These are phyloP conservation scores for Poliocrania exsul DNA, from an alignment of 2,797 vertebrate genomes.

Conservation along the genomic window DNA sequence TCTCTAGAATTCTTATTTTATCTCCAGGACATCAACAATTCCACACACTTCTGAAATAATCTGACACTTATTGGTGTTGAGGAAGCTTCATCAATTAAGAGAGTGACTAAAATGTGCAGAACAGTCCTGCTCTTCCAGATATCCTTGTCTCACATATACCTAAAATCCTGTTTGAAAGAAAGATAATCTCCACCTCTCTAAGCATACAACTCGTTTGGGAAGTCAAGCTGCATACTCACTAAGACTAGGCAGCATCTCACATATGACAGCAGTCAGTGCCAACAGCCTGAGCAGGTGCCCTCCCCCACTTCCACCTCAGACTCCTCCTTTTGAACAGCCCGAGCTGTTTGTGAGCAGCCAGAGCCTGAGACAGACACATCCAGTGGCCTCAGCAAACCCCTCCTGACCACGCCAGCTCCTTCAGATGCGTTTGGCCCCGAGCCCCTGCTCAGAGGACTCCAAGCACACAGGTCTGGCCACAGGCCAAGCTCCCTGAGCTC, in stretches of 20 bases:
- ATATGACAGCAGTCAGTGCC: neutral
- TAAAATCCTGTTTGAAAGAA: neutral
- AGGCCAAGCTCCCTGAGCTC: neutral
- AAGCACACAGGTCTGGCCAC: neutral
- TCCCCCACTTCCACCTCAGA: fast-evolving
- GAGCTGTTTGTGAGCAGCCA: neutral
- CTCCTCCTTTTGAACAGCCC: neutral
- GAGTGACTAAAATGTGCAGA: neutral
- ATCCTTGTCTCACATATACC: neutral
- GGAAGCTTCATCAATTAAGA: neutral
- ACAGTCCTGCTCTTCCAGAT: neutral
- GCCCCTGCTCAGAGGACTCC: neutral
- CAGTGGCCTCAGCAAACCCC: neutral
- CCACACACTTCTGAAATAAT: neutral
- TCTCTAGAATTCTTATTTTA: neutral
- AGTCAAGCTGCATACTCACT: neutral
- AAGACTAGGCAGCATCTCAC: neutral
- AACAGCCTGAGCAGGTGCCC: neutral
- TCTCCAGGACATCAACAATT: neutral
- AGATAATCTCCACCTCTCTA: neutral
- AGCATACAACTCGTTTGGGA: neutral
- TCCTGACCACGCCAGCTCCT: fast-evolving
- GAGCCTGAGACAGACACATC: fast-evolving
- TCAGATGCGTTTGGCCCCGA: fast-evolving
- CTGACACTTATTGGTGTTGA: neutral